Conservation (phyloP, 2,888 invertebrate species). For the Hemithea aestivaria region DNA sequence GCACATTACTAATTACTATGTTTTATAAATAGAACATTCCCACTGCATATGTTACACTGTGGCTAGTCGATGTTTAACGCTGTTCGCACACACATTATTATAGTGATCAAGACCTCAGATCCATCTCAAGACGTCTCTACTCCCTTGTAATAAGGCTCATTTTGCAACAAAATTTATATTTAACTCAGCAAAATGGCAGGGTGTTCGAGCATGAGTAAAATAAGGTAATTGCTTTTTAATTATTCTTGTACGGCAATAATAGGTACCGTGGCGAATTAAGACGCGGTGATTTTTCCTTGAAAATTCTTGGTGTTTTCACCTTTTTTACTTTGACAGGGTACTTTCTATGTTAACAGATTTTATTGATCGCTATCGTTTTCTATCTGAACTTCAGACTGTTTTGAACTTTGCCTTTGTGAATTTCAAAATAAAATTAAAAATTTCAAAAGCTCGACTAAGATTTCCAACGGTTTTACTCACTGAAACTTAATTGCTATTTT, state of each 20-base stretch:
- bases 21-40: not conserved
- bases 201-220: slow-evolving; percentile 11
- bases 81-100: slow-evolving; percentile 12
- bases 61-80: slow-evolving; percentile 4
- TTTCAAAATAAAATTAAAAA: too few relatives aligned
- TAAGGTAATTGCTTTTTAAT: slow-evolving; percentile 27
- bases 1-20: too few relatives aligned
- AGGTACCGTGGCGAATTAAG: slow-evolving; percentile 13
- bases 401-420: too few relatives aligned
- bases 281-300: slow-evolving; percentile 3
- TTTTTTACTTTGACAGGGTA: too few relatives aligned
- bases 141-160: slow-evolving; percentile 7
- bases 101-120: slow-evolving; percentile 8
- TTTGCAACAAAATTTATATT: slow-evolving; percentile 7
- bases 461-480: too few relatives aligned
- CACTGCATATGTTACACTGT: slow-evolving; percentile 7
- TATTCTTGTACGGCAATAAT: slow-evolving; percentile 17
- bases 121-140: slow-evolving; percentile 8
- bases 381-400: too few relatives aligned
- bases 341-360: too few relatives aligned
- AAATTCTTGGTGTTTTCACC: not conserved
- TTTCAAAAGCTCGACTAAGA: too few relatives aligned
- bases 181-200: slow-evolving; percentile 2
- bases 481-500: too few relatives aligned
- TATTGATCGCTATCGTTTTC: too few relatives aligned